A percentile compares a stretch with the other conserved stretches of the same genome.
These are phyloP conservation scores for Podargus strigoides DNA, from an alignment of 2,797 vertebrate species.

Conservation along the genomic window DNA sequence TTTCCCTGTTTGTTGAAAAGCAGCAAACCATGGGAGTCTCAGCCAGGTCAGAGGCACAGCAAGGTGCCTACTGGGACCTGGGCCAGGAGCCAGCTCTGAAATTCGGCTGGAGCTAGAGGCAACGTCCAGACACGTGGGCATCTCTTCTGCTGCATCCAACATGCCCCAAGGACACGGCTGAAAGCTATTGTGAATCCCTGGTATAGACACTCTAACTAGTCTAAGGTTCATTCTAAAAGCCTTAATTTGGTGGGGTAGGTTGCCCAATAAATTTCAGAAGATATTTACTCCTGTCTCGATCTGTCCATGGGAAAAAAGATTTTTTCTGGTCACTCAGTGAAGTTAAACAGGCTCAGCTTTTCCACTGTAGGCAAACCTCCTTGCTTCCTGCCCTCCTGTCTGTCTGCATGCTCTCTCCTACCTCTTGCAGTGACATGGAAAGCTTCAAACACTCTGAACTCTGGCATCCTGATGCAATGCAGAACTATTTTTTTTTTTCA, in stretches of 20 bases:
- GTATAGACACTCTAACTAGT: background rate
- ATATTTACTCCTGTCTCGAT: background rate
- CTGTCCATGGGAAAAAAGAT: background rate
- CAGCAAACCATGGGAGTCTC: background rate
- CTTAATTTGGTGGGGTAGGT: background rate
- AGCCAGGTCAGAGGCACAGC: background rate
- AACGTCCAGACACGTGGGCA: background rate
- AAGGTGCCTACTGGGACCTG: background rate
- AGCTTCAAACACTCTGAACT: background rate
- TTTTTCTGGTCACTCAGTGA: background rate
- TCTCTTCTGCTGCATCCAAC: rapidly evolving
- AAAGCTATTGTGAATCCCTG: background rate
- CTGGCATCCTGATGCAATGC: background rate
- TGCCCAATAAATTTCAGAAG: background rate
- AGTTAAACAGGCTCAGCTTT: background rate
- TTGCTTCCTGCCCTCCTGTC: background rate
- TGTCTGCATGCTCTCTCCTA: background rate
- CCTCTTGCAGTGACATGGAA: background rate
- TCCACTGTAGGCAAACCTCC: background rate
- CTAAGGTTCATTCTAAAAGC: background rate
- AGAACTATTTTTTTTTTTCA: background rate
- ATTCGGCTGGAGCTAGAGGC: background rate
- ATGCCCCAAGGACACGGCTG: rapidly evolving
- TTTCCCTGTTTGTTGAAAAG: background rate
- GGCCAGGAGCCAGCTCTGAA: background rate